Evolutionary conservation across 2,888 invertebrate species (phyloP), one percentile per base, ranked within the genome.

Genomic region (Panopea generosa): DNA sequence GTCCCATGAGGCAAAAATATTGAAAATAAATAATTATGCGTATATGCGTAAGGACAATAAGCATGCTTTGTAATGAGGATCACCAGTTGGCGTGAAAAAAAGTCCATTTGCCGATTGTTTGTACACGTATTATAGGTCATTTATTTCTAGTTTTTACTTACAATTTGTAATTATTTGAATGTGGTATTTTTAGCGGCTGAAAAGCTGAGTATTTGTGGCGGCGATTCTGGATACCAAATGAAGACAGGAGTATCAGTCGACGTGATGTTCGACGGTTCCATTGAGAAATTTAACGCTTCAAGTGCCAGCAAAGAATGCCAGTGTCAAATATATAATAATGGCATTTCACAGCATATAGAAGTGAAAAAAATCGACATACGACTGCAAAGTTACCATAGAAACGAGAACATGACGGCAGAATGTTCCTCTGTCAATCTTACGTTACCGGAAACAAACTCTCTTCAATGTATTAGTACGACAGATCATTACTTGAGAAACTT

Each of bases 401-500:
- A 20, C 47, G 20, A 18, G n/a, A 47, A 47, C 47, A 16, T 18
- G 47, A 47, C 47, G 47, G 47, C 47, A 4, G 47, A 47, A 47
- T 47, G 47, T 20, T 47, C 47, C 4, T 18, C 47, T 16, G 47
- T 16, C 3, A 4, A 9, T 6, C 20, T 47, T 47, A 47, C 47
- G 47, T 47, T 16, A 47, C 7, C 47, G 4, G 20, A 4, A 9
- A 9, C 16, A 4, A 20, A 47, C 4, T 3, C 4, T 16, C 4
- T 20, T 33, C n/a, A n/a, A 14, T 47, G 47, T 20, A 47, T 47
- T 47, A 4, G 16, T 16, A 18, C 47, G 16, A 16, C 16, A 47
- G 16, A 16, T 16, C 47, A 47, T 16, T 16, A 47, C 16, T 3
- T 9, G 3, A 20, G 4, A 4, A 47, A 47, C 20, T 47, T 47